These are phyloP conservation scores for Scolopax rusticola DNA, from an alignment of 2,797 vertebrate species.

Conservation along the genomic window DNA sequence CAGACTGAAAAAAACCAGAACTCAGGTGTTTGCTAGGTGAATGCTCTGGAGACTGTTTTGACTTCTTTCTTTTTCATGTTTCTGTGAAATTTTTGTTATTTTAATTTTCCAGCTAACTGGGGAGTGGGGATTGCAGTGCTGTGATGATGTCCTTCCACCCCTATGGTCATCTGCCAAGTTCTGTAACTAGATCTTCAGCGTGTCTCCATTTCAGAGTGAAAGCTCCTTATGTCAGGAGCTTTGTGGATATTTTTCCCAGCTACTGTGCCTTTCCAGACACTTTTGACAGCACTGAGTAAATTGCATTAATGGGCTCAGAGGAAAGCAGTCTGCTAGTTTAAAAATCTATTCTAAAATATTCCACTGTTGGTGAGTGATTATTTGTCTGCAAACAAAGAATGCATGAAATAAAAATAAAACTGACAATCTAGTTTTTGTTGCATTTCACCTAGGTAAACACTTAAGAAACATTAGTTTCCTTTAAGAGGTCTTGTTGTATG, in stretches of 20 bases:
- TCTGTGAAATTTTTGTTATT: not conserved
- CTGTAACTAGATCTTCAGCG: not conserved
- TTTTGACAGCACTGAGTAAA: conserved; percentile 28
- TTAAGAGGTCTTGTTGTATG: not conserved
- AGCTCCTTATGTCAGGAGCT: conserved; percentile 17
- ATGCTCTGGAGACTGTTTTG: not conserved
- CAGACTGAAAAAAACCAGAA: not conserved
- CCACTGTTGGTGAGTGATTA: not conserved
- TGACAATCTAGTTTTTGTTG: not conserved
- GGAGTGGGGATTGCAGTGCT: not conserved
- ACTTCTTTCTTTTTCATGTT: not conserved
- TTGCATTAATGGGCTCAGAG: not conserved
- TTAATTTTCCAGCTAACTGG: not conserved
- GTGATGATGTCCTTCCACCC: not conserved
- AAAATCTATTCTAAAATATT: conserved; percentile 11
- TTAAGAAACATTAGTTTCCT: not conserved
- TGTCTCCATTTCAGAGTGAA: not conserved
- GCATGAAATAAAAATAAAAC: not conserved
- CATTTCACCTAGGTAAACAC: not conserved
- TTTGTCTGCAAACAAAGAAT: not conserved
- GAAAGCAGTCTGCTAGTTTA: not conserved
- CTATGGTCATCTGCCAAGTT: not conserved
- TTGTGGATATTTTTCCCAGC: conserved; percentile 1
- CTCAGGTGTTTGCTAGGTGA: not conserved
- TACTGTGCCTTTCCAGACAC: not conserved